Evolutionary conservation across 2,113 vertebrate genomes (phyloP), one percentile per base, ranked within the genome.

Genomic region (Cavia porcellus): DNA sequence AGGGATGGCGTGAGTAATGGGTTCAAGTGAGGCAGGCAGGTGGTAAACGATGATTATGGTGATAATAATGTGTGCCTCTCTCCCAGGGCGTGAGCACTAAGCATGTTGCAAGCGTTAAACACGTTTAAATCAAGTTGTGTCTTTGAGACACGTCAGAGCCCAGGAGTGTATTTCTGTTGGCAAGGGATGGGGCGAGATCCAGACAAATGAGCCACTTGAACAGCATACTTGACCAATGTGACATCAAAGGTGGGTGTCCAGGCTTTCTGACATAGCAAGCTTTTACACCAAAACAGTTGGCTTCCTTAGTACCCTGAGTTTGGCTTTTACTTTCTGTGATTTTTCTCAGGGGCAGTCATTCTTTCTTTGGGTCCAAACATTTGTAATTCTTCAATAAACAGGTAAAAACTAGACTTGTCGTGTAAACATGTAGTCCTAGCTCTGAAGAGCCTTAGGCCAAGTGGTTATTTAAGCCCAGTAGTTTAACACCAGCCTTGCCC

Each of bases 21-120:
- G 96, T 96, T 96, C 97, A 89, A 97, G 92, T 77, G 83, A 82
- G 70, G 90, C 86, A 96, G 64, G 90, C 90, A 84, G 96, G 94
- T 96, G 96, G 96, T 72, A 94, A 95, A 90, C 2, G 50, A 95
- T 95, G 88, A 96, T 97, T 86, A 97, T 42, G 50, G 85, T 92
- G 47, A 97, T 97, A 94, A 95, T 95, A 95, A 89, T 17, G 14
- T 47, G n/a, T 24, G 79, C 77, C n/a, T 97, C 47, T 89, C 72
- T 94, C 45, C 0, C 57, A 96, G 95, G 87, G 86, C 92, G 81
- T 92, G 86, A 97, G 77, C 55, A 6, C 87, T 42, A 62, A 95
- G 86, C 68, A 57, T 0, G 14, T 70, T 86, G 61, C 66, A 57
- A 81, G 59, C 64, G 50, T 75, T 72, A 74, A 88, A 55, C 0